Base-by-base conservation (phyloP, 2,888 invertebrate species). In the Tolmerus cingulatus region DNA sequence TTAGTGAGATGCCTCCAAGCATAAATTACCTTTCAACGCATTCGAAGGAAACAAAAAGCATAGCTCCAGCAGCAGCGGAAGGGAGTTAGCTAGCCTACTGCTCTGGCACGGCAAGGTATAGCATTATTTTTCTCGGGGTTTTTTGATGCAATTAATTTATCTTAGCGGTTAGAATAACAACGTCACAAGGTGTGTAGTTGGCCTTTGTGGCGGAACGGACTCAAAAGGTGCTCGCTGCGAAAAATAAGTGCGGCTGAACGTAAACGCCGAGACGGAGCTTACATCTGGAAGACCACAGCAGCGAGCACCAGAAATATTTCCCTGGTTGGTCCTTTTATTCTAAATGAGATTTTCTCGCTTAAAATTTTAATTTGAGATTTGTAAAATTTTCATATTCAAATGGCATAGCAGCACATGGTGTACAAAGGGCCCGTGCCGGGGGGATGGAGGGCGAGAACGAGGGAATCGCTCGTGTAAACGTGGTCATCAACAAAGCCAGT, bases 281-380 rank as follows among this genome's bases (percentile, higher is more conserved):
- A 51, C 74, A 74, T 85, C 74, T 51, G 74, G 85, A 85, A 85
- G 85, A 85, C 85, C 85, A 85, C 85, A 85, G 74, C 74, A 74
- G n/a, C 51, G 3, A 66, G 66, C 57, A 57, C 43, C 57, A 57
- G 27, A 85, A 85, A 74, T 82, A 82, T 74, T 74, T 85, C 85
- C 74, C 85, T 43, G 57, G 85, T 85, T 85, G 74, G 74, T 74
- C 85, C 85, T 85, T 85, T 85, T 85, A 85, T 74, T 74, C 74
- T 74, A 85, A 85, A 85, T 85, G 85, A 85, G 85, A 85, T 85
- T 85, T 85, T 85, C 85, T 85, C 85, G 85, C 85, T 85, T 85
- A 85, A 85, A 85, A 85, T 85, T 85, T 85, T 85, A 85, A 85
- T 85, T 85, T 85, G 85, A 85, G 85, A 85, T 85, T 85, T 85